Evolutionary conservation across 1,140 invertebrate species (phyloP).

Genomic region (Ladona fulva): DNA sequence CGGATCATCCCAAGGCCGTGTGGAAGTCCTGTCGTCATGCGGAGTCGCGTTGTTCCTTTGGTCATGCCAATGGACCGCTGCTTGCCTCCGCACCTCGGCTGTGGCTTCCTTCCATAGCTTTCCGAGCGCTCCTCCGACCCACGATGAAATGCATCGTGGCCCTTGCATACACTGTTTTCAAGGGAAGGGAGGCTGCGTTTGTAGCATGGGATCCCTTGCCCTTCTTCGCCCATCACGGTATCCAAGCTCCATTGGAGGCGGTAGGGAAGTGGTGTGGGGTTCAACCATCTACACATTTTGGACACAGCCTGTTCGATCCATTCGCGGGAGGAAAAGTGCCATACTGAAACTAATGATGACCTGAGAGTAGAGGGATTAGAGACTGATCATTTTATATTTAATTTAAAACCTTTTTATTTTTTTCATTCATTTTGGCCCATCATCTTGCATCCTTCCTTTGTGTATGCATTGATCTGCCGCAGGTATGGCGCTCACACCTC

Average conservation of each 20-base stretch:
- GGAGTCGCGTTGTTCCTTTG: slow-evolving; percentile 33
- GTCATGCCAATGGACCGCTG: slow-evolving; percentile 42
- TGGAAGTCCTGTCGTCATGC: slow-evolving; percentile 49
- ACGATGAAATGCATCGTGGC: slow-evolving; percentile 42
- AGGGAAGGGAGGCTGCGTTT: slow-evolving; percentile 65
- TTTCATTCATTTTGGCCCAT: too few relatives aligned
- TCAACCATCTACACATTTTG: slow-evolving; percentile 34
- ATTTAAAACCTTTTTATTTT: background rate
- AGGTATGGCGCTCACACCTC: too few relatives aligned
- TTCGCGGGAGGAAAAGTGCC: slow-evolving; percentile 26
- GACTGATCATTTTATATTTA: slow-evolving; percentile 10
- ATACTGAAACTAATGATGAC: background rate
- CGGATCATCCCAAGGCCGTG: slow-evolving; percentile 50
- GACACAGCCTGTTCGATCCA: slow-evolving; percentile 33
- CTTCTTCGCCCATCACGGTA: slow-evolving; percentile 72
- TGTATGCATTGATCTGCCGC: too few relatives aligned
- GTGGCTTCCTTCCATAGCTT: slow-evolving; percentile 42
- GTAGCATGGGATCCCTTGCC: slow-evolving; percentile 72
- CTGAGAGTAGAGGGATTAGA: background rate
- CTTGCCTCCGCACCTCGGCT: slow-evolving; percentile 38
- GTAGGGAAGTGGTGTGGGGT: slow-evolving; percentile 32
- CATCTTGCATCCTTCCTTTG: too few relatives aligned
- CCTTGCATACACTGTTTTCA: slow-evolving; percentile 54
- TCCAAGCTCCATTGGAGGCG: slow-evolving; percentile 54
- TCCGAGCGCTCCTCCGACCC: slow-evolving; percentile 38